phyloP scores from a whole-genome alignment of 1,140 invertebrate genomes.

The Brachionus rotundiformis region DNA sequence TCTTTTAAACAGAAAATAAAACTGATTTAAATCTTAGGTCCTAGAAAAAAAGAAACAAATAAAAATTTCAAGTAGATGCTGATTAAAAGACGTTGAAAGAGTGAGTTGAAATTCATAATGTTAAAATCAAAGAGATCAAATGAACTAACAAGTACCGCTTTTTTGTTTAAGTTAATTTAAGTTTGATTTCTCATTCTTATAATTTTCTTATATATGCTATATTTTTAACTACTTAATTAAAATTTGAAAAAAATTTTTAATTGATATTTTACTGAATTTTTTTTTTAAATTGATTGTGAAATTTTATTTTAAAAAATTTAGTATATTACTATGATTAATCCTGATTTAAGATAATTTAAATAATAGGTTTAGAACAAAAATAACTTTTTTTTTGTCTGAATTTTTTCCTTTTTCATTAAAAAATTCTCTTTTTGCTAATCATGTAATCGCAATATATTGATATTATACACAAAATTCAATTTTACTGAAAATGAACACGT shows the following conservation, averaged over 20 bases:
- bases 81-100: not conserved
- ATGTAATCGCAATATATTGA: not conserved
- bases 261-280: not conserved
- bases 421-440: not conserved
- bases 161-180: not conserved
- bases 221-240: no score
- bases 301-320: not conserved
- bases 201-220: not conserved
- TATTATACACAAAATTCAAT: not conserved
- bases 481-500: not conserved
- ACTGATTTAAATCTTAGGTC: not conserved
- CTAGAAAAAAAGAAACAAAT: not conserved
- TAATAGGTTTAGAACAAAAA: not conserved
- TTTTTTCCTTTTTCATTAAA: not conserved
- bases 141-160: not conserved
- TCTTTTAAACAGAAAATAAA: not conserved
- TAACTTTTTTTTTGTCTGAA: not conserved
- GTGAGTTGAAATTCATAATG: not conserved
- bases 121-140: not conserved
- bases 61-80: not conserved
- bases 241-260: no score
- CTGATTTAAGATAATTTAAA: no score
- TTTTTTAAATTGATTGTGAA: not conserved
- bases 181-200: no score
- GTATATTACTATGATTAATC: no score